Evolutionary conservation across 1,140 invertebrate genomes (phyloP).

Genomic region (Steinernema feltiae): DNA sequence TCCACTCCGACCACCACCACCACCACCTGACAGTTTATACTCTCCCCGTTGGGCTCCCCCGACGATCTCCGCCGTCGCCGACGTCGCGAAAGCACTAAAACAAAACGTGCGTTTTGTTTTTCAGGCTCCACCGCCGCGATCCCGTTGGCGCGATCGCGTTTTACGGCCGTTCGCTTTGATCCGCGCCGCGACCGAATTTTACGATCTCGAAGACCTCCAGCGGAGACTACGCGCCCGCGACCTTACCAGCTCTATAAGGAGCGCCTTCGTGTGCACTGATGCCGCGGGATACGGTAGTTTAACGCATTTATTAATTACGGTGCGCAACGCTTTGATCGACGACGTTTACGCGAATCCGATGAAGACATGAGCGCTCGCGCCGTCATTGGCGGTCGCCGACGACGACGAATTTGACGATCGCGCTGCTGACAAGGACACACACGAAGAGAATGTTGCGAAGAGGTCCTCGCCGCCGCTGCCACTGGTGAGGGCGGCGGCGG

Average conservation of each 20-base stretch:
- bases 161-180: background rate
- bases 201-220: conserved; percentile 4
- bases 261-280: too few species aligned
- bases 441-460: background rate
- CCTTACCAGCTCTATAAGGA: too few species aligned
- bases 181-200: background rate
- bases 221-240: background rate
- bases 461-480: too few species aligned
- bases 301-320: conserved; percentile 12
- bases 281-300: background rate
- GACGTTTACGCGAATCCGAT: background rate
- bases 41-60: background rate
- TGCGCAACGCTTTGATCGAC: background rate
- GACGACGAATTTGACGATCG: conserved; percentile 3
- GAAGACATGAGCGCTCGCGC: background rate
- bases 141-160: background rate
- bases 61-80: too few species aligned
- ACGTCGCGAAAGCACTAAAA: background rate
- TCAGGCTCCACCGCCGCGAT: background rate
- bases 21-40: too few species aligned
- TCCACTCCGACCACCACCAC: too few species aligned
- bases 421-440: background rate
- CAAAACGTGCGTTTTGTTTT: background rate
- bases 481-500: too few species aligned
- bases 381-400: background rate